Conservation (phyloP, 2,113 vertebrate genomes). For the Pontoporia blainvillei region DNA sequence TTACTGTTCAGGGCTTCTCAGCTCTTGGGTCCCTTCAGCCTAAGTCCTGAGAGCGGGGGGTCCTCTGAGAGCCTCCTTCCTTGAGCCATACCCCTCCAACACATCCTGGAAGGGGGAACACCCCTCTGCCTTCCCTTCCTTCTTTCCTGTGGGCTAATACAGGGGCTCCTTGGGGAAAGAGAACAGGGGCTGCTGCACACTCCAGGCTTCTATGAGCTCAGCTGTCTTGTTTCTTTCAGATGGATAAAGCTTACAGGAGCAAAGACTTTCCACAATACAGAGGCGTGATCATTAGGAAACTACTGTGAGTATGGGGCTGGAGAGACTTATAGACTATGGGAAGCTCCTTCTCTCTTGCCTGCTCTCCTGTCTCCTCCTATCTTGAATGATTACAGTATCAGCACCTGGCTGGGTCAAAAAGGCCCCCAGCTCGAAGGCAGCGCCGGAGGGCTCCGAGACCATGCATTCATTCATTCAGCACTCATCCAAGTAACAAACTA, state of each 20-base stretch:
- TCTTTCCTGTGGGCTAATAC: not conserved
- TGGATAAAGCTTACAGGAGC: not conserved
- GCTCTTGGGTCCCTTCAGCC: not conserved
- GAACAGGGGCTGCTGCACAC: not conserved
- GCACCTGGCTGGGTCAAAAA: not conserved
- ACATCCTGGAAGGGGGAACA: not conserved
- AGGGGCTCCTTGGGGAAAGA: not conserved
- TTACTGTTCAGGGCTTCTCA: not conserved
- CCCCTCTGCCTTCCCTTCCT: not conserved
- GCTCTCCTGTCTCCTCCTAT: not conserved
- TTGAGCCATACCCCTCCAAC: not conserved
- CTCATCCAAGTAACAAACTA: not conserved
- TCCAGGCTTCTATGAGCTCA: not conserved
- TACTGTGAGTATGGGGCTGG: not conserved
- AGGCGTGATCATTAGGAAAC: not conserved
- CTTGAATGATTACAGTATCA: not conserved
- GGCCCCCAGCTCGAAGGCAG: not conserved
- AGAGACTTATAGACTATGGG: not conserved
- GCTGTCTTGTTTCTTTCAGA: conserved; percentile 31
- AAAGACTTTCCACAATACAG: not conserved
- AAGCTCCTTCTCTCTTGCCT: not conserved
- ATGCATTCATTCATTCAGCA: not conserved
- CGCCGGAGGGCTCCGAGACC: not conserved
- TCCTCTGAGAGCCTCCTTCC: not conserved
- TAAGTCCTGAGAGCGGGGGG: not conserved